Base-by-base conservation (phyloP, 2,888 invertebrate genomes). In the Oligia fasciuncula region DNA sequence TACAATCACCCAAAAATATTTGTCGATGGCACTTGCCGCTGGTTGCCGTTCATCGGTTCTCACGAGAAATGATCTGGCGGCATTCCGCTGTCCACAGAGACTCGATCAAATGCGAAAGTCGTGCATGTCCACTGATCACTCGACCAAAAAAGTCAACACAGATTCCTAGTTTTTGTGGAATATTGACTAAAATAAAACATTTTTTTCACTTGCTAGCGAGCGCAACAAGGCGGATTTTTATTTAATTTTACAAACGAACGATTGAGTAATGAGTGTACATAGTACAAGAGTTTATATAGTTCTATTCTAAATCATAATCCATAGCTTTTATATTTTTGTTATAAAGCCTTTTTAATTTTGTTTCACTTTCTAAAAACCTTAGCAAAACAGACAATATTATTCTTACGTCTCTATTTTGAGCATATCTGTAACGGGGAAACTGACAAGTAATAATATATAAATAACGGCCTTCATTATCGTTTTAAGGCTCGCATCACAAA, bases 11-110 rank as follows among this genome's bases (percentile, higher is more conserved):
- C 93, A 93, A 93, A 91, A 93, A 93, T 94, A 94, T 94, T 94
- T 91, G 93, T 90, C 89, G 91, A 90, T 89, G 91, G 93, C 94
- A 96, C 95, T 96, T 95, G 95, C 92, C 92, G 91, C 86, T 90
- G 87, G 88, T 89, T 85, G 90, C 89, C 88, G 85, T 77, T 85
- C 78, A 91, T 91, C 88, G 93, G 94, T 96, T 97, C 97, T 96
- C 97, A 96, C 96, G 97, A 96, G 96, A 96, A 96, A 93, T 94
- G 91, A 93, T 92, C 91, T 92, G 92, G 91, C 92, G 93, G 94
- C 94, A 96, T 95, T 96, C 94, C 94, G 89, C 91, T 94, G 95
- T 95, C 94, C 93, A 94, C 94, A 92, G 94, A 94, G 93, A 93
- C 93, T 94, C 93, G 88, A 92, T 91, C 92, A 95, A 96, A 96